These are phyloP conservation scores for Syngnathus rostellatus DNA, from an alignment of 2,797 vertebrate species.

Conservation along the genomic window DNA sequence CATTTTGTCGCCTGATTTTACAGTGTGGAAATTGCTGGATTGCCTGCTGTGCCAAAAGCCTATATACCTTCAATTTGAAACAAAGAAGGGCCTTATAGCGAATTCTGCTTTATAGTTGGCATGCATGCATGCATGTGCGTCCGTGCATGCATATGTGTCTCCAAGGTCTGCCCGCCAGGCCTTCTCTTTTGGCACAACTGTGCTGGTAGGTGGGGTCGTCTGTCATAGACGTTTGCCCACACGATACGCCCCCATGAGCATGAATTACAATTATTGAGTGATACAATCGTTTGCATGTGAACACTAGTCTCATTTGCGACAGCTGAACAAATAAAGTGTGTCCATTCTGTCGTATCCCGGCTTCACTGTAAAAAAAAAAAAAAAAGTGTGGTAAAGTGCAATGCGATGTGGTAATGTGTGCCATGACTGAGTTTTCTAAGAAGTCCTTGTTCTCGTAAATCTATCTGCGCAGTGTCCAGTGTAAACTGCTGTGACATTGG, in stretches of 20 bases:
- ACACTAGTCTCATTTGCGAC: not conserved
- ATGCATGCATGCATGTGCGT: not conserved
- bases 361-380: constrained; percentile 3
- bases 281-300: not conserved
- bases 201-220: constrained; percentile 10
- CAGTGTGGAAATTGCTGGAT: too few relatives aligned
- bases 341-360: not conserved
- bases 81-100: constrained; percentile 46
- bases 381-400: constrained; percentile 12
- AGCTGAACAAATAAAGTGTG: constrained; percentile 3
- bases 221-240: constrained; percentile 15
- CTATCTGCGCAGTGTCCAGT: constrained; percentile 49
- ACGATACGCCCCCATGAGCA: not conserved
- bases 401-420: constrained; percentile 37
- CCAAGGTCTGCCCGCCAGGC: constrained; percentile 11
- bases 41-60: constrained; percentile 9
- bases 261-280: not conserved
- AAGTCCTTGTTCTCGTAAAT: constrained; percentile 56
- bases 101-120: constrained; percentile 24
- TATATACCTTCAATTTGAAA: constrained; percentile 27
- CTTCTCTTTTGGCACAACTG: constrained; percentile 29
- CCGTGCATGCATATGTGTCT: not conserved
- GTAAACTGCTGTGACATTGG: constrained; percentile 54
- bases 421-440: constrained; percentile 48
- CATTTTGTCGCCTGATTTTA: too few relatives aligned